Percentiles rank a stretch among this genome's conserved stretches.
Evolutionary conservation across 2,888 invertebrate species (phyloP).

Genomic region (Chloroclystis v-ata): DNA sequence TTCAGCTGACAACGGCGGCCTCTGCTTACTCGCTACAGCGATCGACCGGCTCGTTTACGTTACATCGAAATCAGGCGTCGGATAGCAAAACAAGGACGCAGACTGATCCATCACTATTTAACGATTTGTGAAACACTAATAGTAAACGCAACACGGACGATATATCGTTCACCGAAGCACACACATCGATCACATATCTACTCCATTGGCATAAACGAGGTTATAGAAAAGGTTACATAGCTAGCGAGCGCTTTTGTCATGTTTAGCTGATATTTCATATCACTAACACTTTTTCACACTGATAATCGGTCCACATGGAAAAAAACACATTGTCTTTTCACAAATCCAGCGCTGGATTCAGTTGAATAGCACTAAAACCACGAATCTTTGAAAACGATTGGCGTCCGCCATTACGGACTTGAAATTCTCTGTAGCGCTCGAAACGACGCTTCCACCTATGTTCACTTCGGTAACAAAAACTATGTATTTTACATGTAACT

Average conservation of each 20-base stretch:
- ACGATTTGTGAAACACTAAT: slow-evolving; percentile 64
- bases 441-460: slow-evolving; percentile 72
- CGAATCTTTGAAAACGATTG: slow-evolving; percentile 77
- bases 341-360: slow-evolving; percentile 54
- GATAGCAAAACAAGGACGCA: slow-evolving; percentile 75
- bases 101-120: slow-evolving; percentile 77
- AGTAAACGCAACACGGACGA: slow-evolving; percentile 73
- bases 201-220: slow-evolving; percentile 87
- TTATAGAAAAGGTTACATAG: slow-evolving; percentile 86
- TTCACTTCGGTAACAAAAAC: slow-evolving; percentile 70
- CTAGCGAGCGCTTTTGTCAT: slow-evolving; percentile 78
- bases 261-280: slow-evolving; percentile 71
- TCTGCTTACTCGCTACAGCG: slow-evolving; percentile 80
- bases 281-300: slow-evolving; percentile 69
- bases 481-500: slow-evolving; percentile 42
- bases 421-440: slow-evolving; percentile 73
- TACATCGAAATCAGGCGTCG: slow-evolving; percentile 78
- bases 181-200: slow-evolving; percentile 86
- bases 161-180: slow-evolving; percentile 83
- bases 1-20: slow-evolving; percentile 79
- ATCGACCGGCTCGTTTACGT: slow-evolving; percentile 78
- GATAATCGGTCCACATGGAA: slow-evolving; percentile 53
- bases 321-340: slow-evolving; percentile 62
- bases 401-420: slow-evolving; percentile 78
- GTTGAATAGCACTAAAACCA: slow-evolving; percentile 76